Evolutionary conservation across 2,888 invertebrate species (phyloP), one percentile per base, ranked within the genome.

Genomic region (Cryptophagus acutangulus): DNA sequence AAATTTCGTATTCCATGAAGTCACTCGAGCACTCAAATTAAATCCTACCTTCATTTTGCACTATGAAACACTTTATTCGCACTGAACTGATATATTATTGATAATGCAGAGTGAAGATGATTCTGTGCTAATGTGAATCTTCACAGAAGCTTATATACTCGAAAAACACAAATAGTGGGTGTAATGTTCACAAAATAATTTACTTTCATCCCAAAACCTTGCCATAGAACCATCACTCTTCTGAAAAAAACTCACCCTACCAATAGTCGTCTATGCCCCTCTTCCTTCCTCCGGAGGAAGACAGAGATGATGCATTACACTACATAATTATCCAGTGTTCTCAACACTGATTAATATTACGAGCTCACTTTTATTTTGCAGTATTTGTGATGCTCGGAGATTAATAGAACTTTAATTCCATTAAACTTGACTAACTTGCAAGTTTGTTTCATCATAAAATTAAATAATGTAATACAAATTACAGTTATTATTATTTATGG

Each of bases 131-230:
- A 43, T 35, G 29, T 45, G 51, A 51, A 54, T 52, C 51, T 52
- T 51, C 46, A 50, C 52, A 40, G 50, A 47, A 55, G 58, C 57
- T 64, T 64, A 57, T 65, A 64, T 65, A 65, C 56, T 51, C 38
- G 41, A 54, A 52, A 57, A 40, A 43, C 40, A 45, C 39, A 54
- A 46, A 61, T 59, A 62, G 60, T 61, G 63, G 63, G 65, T 64
- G 62, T 52, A 55, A 52, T 49, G 54, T 55, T 54, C 52, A 56
- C 55, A 55, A 60, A 62, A 56, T 61, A 55, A 26, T 26, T 60
- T 47, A 63, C 62, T 63, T 63, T 63, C 63, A 62, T 63, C 59
- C 61, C 61, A 59, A 63, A 62, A 63, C 62, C 62, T 60, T 61
- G 61, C 56, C 45, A 45, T 31, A 31, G 43, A 49, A 56, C 55